Base-by-base conservation (phyloP, 2,113 vertebrate genomes). In the Leucoraja erinaceus region DNA sequence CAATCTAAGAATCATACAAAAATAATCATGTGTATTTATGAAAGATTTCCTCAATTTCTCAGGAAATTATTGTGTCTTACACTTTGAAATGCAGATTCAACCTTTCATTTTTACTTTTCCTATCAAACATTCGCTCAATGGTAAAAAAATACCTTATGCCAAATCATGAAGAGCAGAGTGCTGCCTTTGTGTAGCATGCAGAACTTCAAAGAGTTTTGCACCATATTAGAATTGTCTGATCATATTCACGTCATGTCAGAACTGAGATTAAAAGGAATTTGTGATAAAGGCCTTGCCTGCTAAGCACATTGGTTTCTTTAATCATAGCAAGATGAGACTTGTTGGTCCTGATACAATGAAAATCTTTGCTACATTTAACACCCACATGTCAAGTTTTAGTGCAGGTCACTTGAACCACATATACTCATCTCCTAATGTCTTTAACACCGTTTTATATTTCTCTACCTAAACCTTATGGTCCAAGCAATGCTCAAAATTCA, bases 81-180 rank as follows among this genome's bases (percentile, higher is more conserved):
- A 28, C 90, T 91, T 74, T 91, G 90, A 74, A 74, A 91, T 72
- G 31, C 18, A 91, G 90, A 91, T 91, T 72, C 90, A 63, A 25
- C 22, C 18, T 72, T 74, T 54, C 90, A 74, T 72, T 91, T 72
- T 47, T 38, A 68, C 1, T 68, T 90, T 90, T 90, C 90, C 68
- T 38, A 90, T 18, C 31, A 91, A 25, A 10, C 47, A 4, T 25
- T 72, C 31, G 38, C 38, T 38, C 63, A 72, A 47, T 72, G 4
- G 10, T 90, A 68, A 28, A 91, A 72, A 91, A 72, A 28, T 47
- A 10, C 72, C 0, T 1, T 72, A 54, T 54, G 16, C 5, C 31
- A 90, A 90, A 90, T 38, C 16, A 47, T 90, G 54, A 90, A 70
- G 6, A n/a, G 28, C 10, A 4, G 9, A 63, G 63, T 88, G 31